Base-by-base conservation (phyloP, 1,140 invertebrate genomes). In the Ceratina calcarata region DNA sequence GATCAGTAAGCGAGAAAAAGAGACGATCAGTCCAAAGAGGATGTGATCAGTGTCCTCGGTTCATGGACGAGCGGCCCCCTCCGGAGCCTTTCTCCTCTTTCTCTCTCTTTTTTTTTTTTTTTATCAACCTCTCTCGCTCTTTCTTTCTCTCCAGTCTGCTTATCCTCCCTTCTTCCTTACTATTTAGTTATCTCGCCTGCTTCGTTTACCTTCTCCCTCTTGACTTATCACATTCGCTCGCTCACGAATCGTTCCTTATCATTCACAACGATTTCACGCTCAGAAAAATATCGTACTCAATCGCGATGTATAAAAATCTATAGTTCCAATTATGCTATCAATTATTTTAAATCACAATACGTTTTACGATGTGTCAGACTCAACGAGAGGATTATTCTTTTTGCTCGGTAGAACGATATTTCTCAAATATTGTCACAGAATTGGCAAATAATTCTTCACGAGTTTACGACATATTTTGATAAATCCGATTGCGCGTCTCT, bases 11-110 rank as follows among this genome's bases (percentile, higher is more conserved):
- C 84, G 72, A 92, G 89, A 91, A 89, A 89, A 81, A 88, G 78
- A 86, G 72, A 78, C 84, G 80, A 90, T 91, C 87, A 91, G 90
- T 91, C 82, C 81, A 80, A 80, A 77, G 53, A 68, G 84, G 72
- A 74, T 83, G 80, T 88, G 80, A 88, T 87, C 84, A 66, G 68
- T 72, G 81, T 81, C 76, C 80, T 73, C 81, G 57, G 85, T 86
- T 85, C 81, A 83, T 86, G 88, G 86, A 92, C 91, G 91, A 92
- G 91, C 90, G 89, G 90, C 90, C 90, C 90, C 90, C 91, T 87
- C 90, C 90, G 91, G 91, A 92, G 91, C 91, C 91, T 92, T 90
- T 83, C 85, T 91, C 87, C 82, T 89, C 75, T 82, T 76, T 81
- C 60, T 83, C 77, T 87, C 71, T 84, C 53, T 81, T 24, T 78